Base-by-base conservation (phyloP, 2,888 invertebrate species). In the Coremacera marginata region DNA sequence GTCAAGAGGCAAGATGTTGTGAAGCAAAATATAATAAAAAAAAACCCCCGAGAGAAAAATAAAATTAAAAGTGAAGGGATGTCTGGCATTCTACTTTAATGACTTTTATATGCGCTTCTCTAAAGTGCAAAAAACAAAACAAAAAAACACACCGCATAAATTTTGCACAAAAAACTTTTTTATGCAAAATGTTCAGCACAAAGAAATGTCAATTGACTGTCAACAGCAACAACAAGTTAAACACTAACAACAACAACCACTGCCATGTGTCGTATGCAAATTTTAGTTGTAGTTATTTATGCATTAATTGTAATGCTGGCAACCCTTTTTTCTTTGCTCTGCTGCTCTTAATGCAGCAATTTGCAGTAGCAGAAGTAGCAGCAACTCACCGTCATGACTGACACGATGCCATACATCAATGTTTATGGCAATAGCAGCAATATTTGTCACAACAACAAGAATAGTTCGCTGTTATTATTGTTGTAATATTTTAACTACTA, bases 171-270 rank as follows among this genome's bases (percentile, higher is more conserved):
- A 34, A 60, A 55, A 34, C 11, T 11, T 3, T 44, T 44, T 11
- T 14, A 44, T 1, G 11, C 44, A 44, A 44, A 44, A 44, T 44
- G 57, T 44, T 25, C 60, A 60, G 25, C 60, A 71, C 57, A 71
- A 57, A 37, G 71, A 71, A 71, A 71, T 60, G 71, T 71, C 71
- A 71, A 71, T 71, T 71, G 71, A 27, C 37, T 60, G 60, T 60
- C 57, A 60, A 71, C 27, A 25, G 31, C 31, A 27, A 25, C 16
- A 57, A 34, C 34, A 70, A 34, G n/a, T 51, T 25, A 9, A 55
- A 31, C 55, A 14, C 22, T 5, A 70, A 57, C 70, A 70, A 31
- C 70, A 70, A 57, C 70, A 11, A 70, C 70, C 14, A 37, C 70
- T 16, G 19, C 31, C 25, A 52, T 70, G 51, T 27, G 60, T 60